phyloP scores from a whole-genome alignment of 2,113 vertebrate genomes.

The Uropsilus gracilis region DNA sequence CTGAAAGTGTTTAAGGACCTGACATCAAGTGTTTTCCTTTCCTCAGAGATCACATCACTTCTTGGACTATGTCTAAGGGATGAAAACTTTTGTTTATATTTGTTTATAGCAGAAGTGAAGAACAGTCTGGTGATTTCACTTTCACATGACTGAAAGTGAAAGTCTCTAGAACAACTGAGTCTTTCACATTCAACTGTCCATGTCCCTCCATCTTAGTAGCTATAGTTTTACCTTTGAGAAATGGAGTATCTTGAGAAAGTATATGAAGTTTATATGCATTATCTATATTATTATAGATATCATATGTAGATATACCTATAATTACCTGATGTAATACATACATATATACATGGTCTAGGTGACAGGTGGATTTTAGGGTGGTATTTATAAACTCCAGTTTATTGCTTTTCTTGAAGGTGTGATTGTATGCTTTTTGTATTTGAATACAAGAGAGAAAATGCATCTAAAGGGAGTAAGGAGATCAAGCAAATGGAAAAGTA shows the following conservation, averaged over 20 bases:
- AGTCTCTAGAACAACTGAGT: neutral
- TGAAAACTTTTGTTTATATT: neutral
- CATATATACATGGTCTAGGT: neutral
- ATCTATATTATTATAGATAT: too few relatives aligned
- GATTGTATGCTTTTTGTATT: neutral
- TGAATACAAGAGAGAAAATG: neutral
- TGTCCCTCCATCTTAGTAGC: neutral
- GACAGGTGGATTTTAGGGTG: neutral
- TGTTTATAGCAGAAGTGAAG: neutral
- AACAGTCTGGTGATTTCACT: neutral
- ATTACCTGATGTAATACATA: too few relatives aligned
- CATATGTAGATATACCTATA: neutral
- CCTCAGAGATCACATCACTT: neutral
- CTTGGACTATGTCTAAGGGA: neutral
- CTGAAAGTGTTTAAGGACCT: neutral
- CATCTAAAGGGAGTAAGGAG: neutral
- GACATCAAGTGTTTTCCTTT: neutral
- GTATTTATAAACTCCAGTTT: neutral
- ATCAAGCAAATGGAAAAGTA: neutral
- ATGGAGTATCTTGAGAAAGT: neutral
- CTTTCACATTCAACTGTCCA: neutral
- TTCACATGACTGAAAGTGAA: neutral
- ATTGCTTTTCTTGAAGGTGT: neutral
- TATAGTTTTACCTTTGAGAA: conserved; percentile 27
- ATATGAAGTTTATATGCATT: neutral